These are phyloP conservation scores for Odontocerum albicorne DNA, from an alignment of 2,888 invertebrate genomes.

Conservation along the genomic window DNA sequence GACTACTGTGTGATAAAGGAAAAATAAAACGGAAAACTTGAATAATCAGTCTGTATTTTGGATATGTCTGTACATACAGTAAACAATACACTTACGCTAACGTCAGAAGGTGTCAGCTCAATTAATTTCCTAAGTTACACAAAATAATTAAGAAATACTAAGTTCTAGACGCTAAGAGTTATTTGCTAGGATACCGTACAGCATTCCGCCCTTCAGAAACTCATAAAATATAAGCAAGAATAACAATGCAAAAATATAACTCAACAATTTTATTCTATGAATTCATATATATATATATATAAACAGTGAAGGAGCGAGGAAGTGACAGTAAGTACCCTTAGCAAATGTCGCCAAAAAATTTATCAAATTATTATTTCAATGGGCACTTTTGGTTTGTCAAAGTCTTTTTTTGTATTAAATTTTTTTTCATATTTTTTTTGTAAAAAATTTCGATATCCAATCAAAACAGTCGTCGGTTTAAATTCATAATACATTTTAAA, in stretches of 20 bases:
- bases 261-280: slow-evolving; percentile 24
- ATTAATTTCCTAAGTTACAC: slow-evolving; percentile 29
- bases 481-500: slow-evolving; percentile 26
- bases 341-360: slow-evolving; percentile 33
- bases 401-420: slow-evolving; percentile 52
- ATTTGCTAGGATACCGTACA: slow-evolving; percentile 17
- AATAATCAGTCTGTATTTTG: slow-evolving; percentile 62
- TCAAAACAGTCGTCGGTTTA: slow-evolving; percentile 31
- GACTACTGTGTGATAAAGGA: too few species aligned
- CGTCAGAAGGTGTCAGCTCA: slow-evolving; percentile 31
- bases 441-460: slow-evolving; percentile 44
- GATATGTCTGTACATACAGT: slow-evolving; percentile 63
- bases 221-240: slow-evolving; percentile 29
- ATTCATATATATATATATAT: slow-evolving; percentile 9
- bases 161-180: slow-evolving; percentile 23
- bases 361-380: slow-evolving; percentile 57
- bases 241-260: slow-evolving; percentile 35
- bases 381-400: slow-evolving; percentile 58
- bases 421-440: slow-evolving; percentile 56
- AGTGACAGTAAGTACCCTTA: slow-evolving; percentile 13
- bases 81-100: slow-evolving; percentile 43
- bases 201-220: slow-evolving; percentile 23
- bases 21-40: slow-evolving; percentile 6
- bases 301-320: slow-evolving; percentile 16
- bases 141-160: slow-evolving; percentile 31